Conservation (phyloP, 2,797 vertebrate species). For the Phrynocephalus forsythii region DNA sequence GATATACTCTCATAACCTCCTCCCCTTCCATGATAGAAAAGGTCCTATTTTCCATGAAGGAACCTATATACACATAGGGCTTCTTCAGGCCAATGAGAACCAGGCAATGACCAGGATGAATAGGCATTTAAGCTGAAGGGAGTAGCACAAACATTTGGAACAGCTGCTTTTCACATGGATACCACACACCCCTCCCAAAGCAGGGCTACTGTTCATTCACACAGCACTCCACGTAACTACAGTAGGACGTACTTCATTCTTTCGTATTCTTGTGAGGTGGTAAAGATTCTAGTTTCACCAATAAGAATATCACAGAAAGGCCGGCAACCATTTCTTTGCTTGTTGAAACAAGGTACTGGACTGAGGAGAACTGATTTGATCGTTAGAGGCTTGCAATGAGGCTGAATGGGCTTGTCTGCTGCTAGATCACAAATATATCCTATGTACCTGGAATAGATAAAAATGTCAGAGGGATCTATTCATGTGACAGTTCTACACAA, state of each 20-base stretch:
- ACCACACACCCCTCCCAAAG: neutral
- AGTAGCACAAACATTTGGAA: neutral
- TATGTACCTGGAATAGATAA: slow-evolving; percentile 86
- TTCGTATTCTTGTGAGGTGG: slow-evolving; percentile 95
- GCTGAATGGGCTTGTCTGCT: slow-evolving; percentile 91
- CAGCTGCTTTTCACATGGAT: neutral
- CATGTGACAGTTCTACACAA: neutral
- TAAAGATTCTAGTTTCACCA: slow-evolving; percentile 96
- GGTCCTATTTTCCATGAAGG: too few relatives aligned
- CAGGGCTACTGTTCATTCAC: rapidly evolving
- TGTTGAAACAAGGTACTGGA: slow-evolving; percentile 97
- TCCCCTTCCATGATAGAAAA: neutral
- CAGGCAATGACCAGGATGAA: neutral
- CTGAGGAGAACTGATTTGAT: slow-evolving; percentile 92
- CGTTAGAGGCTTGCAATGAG: slow-evolving; percentile 92
- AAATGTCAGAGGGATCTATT: neutral
- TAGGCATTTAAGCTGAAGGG: neutral
- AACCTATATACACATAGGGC: neutral
- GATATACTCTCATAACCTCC: neutral
- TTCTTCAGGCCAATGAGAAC: neutral
- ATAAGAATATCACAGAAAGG: slow-evolving; percentile 97
- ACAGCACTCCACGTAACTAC: neutral
- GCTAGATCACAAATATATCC: slow-evolving; percentile 96
- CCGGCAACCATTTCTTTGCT: slow-evolving; percentile 95
- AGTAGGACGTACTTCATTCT: slow-evolving; percentile 90